These are phyloP conservation scores for Lordiphosa mommai DNA, from an alignment of 1,140 invertebrate species.

Conservation along the genomic window DNA sequence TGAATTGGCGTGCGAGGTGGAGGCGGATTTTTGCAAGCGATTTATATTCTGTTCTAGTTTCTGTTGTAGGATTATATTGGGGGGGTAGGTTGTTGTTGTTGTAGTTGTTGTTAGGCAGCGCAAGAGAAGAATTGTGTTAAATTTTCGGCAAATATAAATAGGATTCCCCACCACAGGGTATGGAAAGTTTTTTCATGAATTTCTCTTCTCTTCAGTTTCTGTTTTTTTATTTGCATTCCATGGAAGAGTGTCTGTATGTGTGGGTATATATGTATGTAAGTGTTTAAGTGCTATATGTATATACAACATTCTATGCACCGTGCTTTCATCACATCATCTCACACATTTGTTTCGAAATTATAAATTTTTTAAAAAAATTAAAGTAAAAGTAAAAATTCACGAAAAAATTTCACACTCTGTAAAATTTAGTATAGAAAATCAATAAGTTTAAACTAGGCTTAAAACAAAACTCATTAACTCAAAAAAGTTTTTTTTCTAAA, in stretches of 20 bases:
- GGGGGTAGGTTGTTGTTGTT: slow-evolving; percentile 26
- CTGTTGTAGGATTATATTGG: slow-evolving; percentile 41
- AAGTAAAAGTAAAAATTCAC: slow-evolving; percentile 4
- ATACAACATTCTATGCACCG: slow-evolving; percentile 54
- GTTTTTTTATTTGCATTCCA: slow-evolving; percentile 46
- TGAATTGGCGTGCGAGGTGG: slow-evolving; percentile 65
- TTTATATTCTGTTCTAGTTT: slow-evolving; percentile 75
- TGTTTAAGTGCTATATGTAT: slow-evolving; percentile 6
- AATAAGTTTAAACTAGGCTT: slow-evolving; percentile 37
- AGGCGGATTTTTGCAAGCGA: slow-evolving; percentile 77
- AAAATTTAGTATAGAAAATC: slow-evolving; percentile 52
- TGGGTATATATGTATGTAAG: slow-evolving; percentile 8
- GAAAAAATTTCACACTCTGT: slow-evolving; percentile 9
- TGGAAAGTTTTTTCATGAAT: slow-evolving; percentile 75
- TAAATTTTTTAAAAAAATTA: slow-evolving; percentile 14
- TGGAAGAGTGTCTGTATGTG: slow-evolving; percentile 19
- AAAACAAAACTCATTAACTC: slow-evolving; percentile 34
- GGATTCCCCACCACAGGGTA: slow-evolving; percentile 39
- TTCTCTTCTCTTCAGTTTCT: slow-evolving; percentile 35
- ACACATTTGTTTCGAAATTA: slow-evolving; percentile 32
- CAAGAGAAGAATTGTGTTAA: slow-evolving; percentile 64
- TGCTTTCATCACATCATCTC: slow-evolving; percentile 15
- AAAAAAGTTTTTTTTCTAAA: slow-evolving; percentile 34
- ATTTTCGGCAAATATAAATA: slow-evolving; percentile 34
- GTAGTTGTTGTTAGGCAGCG: slow-evolving; percentile 57